phyloP scores from a whole-genome alignment of 2,113 vertebrate species.

The Pseudorasbora parva region DNA sequence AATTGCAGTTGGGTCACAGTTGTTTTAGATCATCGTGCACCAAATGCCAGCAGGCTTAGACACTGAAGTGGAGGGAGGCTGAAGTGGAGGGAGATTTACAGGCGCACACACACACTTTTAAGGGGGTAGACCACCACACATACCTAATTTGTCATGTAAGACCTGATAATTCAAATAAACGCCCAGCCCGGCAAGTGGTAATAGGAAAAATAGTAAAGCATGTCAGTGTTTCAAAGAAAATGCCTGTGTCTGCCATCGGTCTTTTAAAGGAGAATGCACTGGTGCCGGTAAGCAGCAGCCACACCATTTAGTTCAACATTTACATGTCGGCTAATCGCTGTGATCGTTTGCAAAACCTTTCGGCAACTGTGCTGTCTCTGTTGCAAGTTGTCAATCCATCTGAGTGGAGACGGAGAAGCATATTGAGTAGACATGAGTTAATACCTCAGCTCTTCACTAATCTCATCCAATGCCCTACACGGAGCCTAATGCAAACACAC shows the following conservation, averaged over 20 bases:
- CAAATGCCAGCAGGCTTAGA: slow-evolving; percentile 72
- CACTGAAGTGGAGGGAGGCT: slow-evolving; percentile 63
- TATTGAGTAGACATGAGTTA: slow-evolving; percentile 65
- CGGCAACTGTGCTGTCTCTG: slow-evolving; percentile 70
- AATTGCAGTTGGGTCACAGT: slow-evolving; percentile 74
- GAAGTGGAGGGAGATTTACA: slow-evolving; percentile 71
- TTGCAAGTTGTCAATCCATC: slow-evolving; percentile 64
- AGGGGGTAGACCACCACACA: not conserved
- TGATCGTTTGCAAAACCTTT: slow-evolving; percentile 69
- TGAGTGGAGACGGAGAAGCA: slow-evolving; percentile 66
- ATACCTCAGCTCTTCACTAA: slow-evolving; percentile 68
- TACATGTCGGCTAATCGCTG: slow-evolving; percentile 60
- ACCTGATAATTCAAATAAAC: slow-evolving; percentile 39
- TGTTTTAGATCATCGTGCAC: slow-evolving; percentile 78
- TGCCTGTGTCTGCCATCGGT: not conserved
- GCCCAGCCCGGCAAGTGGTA: not conserved
- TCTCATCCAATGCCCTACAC: slow-evolving; percentile 50
- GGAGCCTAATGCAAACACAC: slow-evolving; percentile 48
- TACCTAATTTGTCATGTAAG: slow-evolving; percentile 18
- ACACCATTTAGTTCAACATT: not conserved
- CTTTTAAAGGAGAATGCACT: not conserved
- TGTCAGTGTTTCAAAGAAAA: not conserved
- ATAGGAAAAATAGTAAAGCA: slow-evolving; percentile 7
- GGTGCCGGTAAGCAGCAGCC: not conserved
- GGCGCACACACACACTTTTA: slow-evolving; percentile 49